A percentile compares a stretch with the other conserved stretches of the same genome.
Evolutionary conservation across 2,797 vertebrate genomes (phyloP).

Genomic region (Myotis planiceps): DNA sequence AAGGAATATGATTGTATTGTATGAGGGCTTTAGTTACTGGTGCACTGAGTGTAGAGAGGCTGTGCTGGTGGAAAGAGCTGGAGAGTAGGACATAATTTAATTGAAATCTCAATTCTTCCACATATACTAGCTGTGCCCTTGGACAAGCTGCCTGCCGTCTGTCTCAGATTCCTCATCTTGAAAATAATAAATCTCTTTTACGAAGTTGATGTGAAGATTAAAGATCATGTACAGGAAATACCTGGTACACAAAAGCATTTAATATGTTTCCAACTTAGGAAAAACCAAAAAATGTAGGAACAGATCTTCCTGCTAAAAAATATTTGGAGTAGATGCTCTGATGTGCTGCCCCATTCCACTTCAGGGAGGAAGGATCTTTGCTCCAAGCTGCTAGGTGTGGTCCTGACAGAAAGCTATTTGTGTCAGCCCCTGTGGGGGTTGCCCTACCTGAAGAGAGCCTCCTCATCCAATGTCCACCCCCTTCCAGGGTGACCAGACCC

Average conservation of each 20-base stretch:
- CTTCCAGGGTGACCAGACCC: not conserved
- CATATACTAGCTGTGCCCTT: not conserved
- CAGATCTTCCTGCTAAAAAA: conserved; percentile 28
- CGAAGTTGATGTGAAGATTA: not conserved
- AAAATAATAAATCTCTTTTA: conserved; percentile 39
- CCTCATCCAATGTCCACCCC: not conserved
- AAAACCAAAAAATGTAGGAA: not conserved
- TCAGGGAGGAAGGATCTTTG: not conserved
- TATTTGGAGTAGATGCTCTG: not conserved
- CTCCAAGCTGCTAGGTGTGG: not conserved
- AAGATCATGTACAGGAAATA: conserved; percentile 31
- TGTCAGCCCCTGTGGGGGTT: not conserved
- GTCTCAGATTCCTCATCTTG: not conserved
- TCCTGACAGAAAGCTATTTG: not conserved
- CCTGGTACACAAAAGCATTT: not conserved
- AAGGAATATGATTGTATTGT: not conserved
- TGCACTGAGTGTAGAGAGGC: not conserved
- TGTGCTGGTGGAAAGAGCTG: not conserved
- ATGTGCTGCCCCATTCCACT: not conserved
- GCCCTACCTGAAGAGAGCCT: not conserved
- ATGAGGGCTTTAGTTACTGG: not conserved
- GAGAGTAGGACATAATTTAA: not conserved
- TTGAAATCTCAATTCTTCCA: not conserved
- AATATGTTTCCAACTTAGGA: not conserved
- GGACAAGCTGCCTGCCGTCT: not conserved